Base-by-base conservation (phyloP, 1,140 invertebrate genomes). In the Platyscapa corneri region DNA sequence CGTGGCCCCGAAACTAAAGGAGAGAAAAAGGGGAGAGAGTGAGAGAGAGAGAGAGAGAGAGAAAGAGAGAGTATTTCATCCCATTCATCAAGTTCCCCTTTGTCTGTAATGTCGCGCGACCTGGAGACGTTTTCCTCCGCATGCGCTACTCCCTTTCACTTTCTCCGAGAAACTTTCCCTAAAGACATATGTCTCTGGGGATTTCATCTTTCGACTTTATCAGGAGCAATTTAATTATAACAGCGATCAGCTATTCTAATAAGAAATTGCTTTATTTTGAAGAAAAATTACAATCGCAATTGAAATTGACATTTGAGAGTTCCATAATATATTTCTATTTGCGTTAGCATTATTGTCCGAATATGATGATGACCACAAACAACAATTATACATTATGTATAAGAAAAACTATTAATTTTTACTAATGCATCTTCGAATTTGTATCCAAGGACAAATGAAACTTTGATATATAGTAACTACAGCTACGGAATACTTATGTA, bases 61-160 rank as follows among this genome's bases (percentile, higher is more conserved):
- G 7, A 42, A 7, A 30, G 30, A 23, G 78, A 81, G 64, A 67
- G 64, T 49, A 18, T 23, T 30, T 8, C 79, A 46, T 70, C 46
- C 79, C 65, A 70, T 81, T 67, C 79, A 72, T 81, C 79, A 53
- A 67, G 65, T 34, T 53, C 65, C 27, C 30, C 88, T 87, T 88
- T 87, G 85, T 86, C 42, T 77, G 42, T 77, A 42, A 20, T 56
- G 42, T 79, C 56, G 34, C 56, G 46, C 64, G 80, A 72, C 64
- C 60, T 42, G 39, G 37, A 74, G 37, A 27, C 37, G 34, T 42
- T 42, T 42, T 18, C 7, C 37, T 37, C 37, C 70, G 23, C 70
- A 23, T 46, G 65, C 30, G 14, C 3, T 32, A 49, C 65, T 82
- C 79, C 70, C 81, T 82, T 82, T 82, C 67, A 60, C 67, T 82